These are phyloP conservation scores for Tragelaphus buxtoni DNA, from an alignment of 2,113 vertebrate genomes.

Conservation along the genomic window DNA sequence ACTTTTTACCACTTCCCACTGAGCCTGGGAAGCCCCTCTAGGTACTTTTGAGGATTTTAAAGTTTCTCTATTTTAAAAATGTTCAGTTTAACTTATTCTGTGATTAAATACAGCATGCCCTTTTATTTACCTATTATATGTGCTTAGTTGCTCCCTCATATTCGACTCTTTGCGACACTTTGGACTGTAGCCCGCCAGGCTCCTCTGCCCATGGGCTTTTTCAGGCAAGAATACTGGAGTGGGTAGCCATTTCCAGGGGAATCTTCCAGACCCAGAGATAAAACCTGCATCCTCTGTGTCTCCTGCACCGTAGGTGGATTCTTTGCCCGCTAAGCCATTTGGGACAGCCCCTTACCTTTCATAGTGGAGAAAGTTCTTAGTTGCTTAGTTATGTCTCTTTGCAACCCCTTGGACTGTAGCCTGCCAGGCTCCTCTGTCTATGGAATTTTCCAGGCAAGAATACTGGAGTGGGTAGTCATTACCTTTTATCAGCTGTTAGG, in stretches of 20 bases:
- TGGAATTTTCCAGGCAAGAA: background rate
- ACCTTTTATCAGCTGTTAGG: background rate
- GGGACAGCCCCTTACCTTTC: background rate
- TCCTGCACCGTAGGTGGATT: background rate
- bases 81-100: slow-evolving; percentile 7
- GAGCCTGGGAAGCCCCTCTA: background rate
- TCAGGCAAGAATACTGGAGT: background rate
- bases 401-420: background rate
- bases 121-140: background rate
- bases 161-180: background rate
- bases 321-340: background rate
- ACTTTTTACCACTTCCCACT: background rate
- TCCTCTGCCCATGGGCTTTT: background rate
- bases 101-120: background rate
- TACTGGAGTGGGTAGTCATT: background rate
- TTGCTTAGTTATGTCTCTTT: background rate
- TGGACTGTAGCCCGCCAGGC: background rate
- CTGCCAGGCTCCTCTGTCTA: background rate
- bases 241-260: background rate
- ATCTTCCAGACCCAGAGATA: background rate
- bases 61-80: background rate
- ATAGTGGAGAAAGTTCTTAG: background rate
- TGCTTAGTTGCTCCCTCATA: background rate
- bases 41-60: background rate
- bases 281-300: background rate